Evolutionary conservation across 2,888 invertebrate species (phyloP), one percentile per base, ranked within the genome.

Genomic region (Cerceris ruficornis): DNA sequence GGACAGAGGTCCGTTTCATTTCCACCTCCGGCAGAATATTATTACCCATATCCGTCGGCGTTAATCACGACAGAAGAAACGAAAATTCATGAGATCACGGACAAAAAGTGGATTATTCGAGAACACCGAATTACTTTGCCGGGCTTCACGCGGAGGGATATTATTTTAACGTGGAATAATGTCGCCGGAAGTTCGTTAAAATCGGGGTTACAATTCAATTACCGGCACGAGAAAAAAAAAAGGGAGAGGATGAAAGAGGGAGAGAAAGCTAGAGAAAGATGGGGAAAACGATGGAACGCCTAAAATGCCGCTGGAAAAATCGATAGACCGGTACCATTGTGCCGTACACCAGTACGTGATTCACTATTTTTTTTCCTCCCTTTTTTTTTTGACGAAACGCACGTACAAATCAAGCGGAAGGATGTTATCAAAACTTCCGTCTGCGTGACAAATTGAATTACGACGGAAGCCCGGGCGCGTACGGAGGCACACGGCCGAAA

Each of bases 391-490:
- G 61, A 55, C 82, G 76, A 77, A 78, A 75, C 82, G 75, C 28
- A 28, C 28, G 28, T 79, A 84, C 85, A 85, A 85, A 85, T 85
- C 85, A 85, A 86, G 84, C 86, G 86, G 86, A 86, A 84, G 85
- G 83, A 86, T 86, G 85, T 82, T 86, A 86, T 86, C 85, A 86
- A 86, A 86, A 86, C 85, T 86, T 86, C 85, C 85, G 85, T 86
- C 86, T 86, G 85, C 79, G 85, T 86, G 85, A 86, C 86, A 86
- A 86, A 86, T 86, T 86, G 85, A 86, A 86, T 86, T 86, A 84
- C 85, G 66, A 73, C 80, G 86, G 84, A 80, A 84, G 80, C 71
- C 66, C 67, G 80, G 70, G 54, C 74, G 65, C 74, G 65, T 70
- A 73, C 83, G 77, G 75, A 77, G 80, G 72, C 75, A 67, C 84